Conservation (phyloP, 1,140 invertebrate genomes). For the Steinernema feltiae region DNA sequence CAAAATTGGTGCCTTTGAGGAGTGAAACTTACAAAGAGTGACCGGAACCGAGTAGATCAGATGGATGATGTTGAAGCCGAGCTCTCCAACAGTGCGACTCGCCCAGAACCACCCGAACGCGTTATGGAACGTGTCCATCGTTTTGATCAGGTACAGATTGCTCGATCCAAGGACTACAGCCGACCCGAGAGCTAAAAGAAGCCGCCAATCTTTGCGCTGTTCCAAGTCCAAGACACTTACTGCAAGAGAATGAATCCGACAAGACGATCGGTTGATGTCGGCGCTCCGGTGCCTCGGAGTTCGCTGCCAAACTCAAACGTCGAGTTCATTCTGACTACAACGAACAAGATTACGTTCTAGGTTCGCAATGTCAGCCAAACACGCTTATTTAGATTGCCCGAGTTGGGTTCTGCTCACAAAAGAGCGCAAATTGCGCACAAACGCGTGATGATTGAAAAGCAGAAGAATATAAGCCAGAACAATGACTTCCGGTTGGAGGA, state of each 20-base stretch:
- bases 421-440: too few relatives aligned
- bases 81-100: background rate
- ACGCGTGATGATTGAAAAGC: too few relatives aligned
- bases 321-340: too few relatives aligned
- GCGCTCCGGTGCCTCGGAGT: background rate
- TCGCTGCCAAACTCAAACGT: background rate
- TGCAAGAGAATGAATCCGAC: background rate
- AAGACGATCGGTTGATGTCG: background rate
- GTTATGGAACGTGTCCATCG: slow-evolving; percentile 11
- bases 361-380: too few relatives aligned
- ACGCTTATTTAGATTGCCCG: too few relatives aligned
- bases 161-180: background rate
- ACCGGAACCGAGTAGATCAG: slow-evolving; percentile 2
- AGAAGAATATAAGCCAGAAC: too few relatives aligned
- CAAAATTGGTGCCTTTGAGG: background rate
- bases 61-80: background rate
- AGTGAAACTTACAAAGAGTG: background rate
- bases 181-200: background rate
- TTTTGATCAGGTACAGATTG: background rate
- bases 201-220: background rate
- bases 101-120: slow-evolving; percentile 10
- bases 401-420: too few relatives aligned
- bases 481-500: too few relatives aligned
- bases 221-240: background rate
- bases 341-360: too few relatives aligned